Evolutionary conservation across 2,797 vertebrate species (phyloP).

Genomic region (Carduelis carduelis): DNA sequence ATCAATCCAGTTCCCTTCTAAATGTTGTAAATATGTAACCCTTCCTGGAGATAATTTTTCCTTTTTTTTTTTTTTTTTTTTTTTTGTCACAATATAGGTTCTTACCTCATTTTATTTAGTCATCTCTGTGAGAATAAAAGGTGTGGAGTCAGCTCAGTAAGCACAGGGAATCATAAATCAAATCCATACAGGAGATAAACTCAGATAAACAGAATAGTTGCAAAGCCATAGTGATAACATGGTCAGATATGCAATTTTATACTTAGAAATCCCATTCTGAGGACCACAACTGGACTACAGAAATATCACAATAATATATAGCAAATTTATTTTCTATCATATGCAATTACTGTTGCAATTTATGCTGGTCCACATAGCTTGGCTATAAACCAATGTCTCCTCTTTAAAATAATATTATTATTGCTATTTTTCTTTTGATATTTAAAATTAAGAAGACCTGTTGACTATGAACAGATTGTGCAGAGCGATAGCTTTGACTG

Average conservation of each 20-base stretch:
- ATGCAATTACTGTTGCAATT: background rate
- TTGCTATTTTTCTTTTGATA: background rate
- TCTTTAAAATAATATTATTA: background rate
- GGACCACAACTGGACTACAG: background rate
- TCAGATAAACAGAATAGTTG: background rate
- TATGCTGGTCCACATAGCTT: background rate
- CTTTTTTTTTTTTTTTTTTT: background rate
- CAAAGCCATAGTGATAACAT: background rate
- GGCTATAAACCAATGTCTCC: background rate
- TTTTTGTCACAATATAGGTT: background rate
- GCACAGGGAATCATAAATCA: background rate
- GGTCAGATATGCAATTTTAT: background rate
- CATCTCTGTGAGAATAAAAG: background rate
- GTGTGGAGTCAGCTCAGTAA: slow-evolving; percentile 32
- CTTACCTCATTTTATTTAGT: slow-evolving; percentile 24
- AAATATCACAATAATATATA: background rate
- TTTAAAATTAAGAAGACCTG: background rate
- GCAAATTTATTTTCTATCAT: background rate
- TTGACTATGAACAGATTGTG: background rate
- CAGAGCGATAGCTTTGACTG: background rate
- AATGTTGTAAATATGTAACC: background rate
- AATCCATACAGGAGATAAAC: background rate
- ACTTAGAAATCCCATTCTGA: background rate
- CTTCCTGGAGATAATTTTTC: background rate
- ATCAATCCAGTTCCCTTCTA: background rate